Evolutionary conservation across 2,888 invertebrate species (phyloP).

Genomic region (Minunthozetes semirufus): DNA sequence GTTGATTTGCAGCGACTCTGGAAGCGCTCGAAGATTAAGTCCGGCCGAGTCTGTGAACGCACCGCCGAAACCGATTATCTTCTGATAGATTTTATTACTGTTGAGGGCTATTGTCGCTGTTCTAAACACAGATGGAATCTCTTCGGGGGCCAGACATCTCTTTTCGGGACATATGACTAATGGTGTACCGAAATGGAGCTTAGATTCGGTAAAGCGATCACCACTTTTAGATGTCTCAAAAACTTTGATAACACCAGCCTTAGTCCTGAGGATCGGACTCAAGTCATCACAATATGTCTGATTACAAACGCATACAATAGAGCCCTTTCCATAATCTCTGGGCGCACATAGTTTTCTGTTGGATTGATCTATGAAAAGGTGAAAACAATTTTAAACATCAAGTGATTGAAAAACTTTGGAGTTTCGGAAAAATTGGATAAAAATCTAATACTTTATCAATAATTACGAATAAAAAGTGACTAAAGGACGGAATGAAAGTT

Average conservation of each 20-base stretch:
- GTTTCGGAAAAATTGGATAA: no score
- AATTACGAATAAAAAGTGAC: no score
- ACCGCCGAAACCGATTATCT: conserved; percentile 74
- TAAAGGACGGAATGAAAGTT: no score
- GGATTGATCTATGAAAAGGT: background rate
- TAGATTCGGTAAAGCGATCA: conserved; percentile 54
- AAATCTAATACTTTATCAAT: no score
- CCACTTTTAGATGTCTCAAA: conserved; percentile 60
- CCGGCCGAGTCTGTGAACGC: conserved; percentile 68
- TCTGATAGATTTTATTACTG: conserved; percentile 53
- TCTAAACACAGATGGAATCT: background rate
- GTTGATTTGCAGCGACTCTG: conserved; percentile 52
- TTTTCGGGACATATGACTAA: background rate
- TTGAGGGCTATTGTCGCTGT: background rate
- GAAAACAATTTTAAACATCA: background rate
- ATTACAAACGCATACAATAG: conserved; percentile 61
- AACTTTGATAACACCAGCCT: conserved; percentile 52
- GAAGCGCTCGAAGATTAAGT: conserved; percentile 62
- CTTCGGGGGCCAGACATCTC: no score
- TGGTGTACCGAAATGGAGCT: conserved; percentile 7
- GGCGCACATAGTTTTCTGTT: conserved; percentile 42
- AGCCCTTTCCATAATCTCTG: conserved; percentile 44
- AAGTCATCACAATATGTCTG: conserved; percentile 63
- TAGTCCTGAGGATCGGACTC: conserved; percentile 52
- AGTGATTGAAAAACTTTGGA: no score